phyloP scores from a whole-genome alignment of 37 sponge, comb jelly and placozoan species.

The Bolinopsis microptera region DNA sequence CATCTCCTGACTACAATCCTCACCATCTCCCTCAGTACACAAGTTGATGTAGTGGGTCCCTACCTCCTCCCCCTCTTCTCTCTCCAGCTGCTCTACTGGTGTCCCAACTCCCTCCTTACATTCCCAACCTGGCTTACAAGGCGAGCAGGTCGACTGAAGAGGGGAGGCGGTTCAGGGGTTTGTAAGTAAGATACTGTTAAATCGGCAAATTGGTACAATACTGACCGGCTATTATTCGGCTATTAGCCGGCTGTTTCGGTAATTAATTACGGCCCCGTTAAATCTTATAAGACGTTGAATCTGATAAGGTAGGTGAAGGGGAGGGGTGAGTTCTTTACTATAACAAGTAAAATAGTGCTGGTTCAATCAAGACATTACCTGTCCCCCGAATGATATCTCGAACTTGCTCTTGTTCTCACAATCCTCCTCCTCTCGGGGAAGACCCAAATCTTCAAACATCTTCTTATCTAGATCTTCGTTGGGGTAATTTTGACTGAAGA shows the following conservation, averaged over 20 bases:
- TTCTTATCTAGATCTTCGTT: background rate
- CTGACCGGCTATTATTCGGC: too few relatives aligned
- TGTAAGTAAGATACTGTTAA: too few relatives aligned
- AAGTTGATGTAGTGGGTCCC: conserved; percentile 46
- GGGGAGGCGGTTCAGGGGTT: too few relatives aligned
- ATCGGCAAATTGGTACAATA: too few relatives aligned
- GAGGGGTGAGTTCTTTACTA: too few relatives aligned
- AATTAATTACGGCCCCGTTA: too few relatives aligned
- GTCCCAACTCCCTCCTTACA: conserved; percentile 35
- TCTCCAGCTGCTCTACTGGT: conserved; percentile 51
- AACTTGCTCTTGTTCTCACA: conserved; percentile 19
- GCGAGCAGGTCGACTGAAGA: background rate
- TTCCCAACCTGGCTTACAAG: conserved; percentile 35
- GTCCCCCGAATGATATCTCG: conserved; percentile 53
- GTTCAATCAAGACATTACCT: too few relatives aligned
- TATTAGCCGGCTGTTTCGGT: too few relatives aligned
- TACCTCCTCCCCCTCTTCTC: background rate
- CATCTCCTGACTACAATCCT: background rate
- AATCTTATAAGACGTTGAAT: too few relatives aligned
- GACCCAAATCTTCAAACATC: background rate
- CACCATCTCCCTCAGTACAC: background rate
- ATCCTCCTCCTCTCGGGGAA: conserved; percentile 4
- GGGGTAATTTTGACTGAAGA: background rate
- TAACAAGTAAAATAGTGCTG: too few relatives aligned
- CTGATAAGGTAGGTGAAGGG: too few relatives aligned